These are phyloP conservation scores for Venustoraphidia nigricollis DNA, from an alignment of 2,888 invertebrate genomes.

Conservation along the genomic window DNA sequence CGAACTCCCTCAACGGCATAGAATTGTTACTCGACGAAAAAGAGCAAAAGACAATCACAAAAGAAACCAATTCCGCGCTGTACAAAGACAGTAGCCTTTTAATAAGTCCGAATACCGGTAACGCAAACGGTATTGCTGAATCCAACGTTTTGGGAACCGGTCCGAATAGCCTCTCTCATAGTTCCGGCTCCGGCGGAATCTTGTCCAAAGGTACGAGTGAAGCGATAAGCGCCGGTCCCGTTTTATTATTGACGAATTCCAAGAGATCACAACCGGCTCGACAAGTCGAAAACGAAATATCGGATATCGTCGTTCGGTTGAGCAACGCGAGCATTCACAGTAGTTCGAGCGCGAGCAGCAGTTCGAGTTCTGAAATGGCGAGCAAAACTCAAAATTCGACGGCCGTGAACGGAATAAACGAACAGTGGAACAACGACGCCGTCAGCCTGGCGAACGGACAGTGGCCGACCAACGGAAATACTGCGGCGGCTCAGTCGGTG, in stretches of 20 bases:
- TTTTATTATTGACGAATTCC: neutral
- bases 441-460: conserved; percentile 18
- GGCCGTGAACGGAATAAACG: conserved; percentile 13
- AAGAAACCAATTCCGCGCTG: neutral
- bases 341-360: conserved; percentile 31
- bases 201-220: neutral
- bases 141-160: no score
- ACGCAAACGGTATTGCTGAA: conserved; percentile 1
- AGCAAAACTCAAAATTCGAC: conserved; percentile 13
- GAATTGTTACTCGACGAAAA: conserved; percentile 5
- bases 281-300: neutral
- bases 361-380: conserved; percentile 28
- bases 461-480: conserved; percentile 19
- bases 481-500: conserved; percentile 16
- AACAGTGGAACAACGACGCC: conserved; percentile 17
- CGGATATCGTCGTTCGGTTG: conserved; percentile 27
- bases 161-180: no score
- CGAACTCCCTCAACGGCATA: conserved; percentile 9
- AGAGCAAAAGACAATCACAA: neutral
- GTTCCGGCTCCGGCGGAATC: no score
- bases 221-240: neutral
- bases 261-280: no score
- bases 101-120: conserved; percentile 4
- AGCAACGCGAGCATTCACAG: conserved; percentile 41
- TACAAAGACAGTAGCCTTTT: no score